These are phyloP conservation scores for Numida meleagris DNA, from an alignment of 2,113 vertebrate species.

Conservation along the genomic window DNA sequence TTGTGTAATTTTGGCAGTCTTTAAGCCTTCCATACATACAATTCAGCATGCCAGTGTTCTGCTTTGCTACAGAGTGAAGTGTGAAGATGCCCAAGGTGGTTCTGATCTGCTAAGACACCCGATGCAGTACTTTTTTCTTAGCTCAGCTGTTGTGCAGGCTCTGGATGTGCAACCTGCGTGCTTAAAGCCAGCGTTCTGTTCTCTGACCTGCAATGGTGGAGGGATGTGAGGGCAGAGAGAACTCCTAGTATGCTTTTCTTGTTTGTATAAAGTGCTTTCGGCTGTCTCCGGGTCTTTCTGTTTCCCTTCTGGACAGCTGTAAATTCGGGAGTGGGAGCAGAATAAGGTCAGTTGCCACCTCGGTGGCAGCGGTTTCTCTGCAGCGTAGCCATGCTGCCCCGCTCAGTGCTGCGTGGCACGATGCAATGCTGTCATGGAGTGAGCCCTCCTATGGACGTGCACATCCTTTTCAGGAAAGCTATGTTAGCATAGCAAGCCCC, in stretches of 20 bases:
- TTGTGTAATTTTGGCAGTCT: accelerated
- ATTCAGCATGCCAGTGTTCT: background rate
- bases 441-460: accelerated
- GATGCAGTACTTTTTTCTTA: background rate
- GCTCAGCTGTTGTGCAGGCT: background rate
- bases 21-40: accelerated
- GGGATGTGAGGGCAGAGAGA: background rate
- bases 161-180: accelerated
- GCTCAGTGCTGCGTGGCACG: background rate
- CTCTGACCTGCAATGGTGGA: background rate
- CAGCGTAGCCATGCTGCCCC: accelerated
- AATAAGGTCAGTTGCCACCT: background rate
- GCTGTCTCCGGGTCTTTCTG: background rate
- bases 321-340: background rate
- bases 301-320: background rate
- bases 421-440: background rate
- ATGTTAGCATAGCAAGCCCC: background rate
- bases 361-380: background rate
- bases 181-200: too few species aligned
- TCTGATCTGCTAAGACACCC: background rate
- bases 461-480: background rate
- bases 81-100: background rate
- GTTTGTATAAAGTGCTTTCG: background rate
- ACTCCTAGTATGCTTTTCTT: background rate
- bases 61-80: background rate